Conservation (phyloP, 2,113 vertebrate species). For the Toxostoma redivivum region DNA sequence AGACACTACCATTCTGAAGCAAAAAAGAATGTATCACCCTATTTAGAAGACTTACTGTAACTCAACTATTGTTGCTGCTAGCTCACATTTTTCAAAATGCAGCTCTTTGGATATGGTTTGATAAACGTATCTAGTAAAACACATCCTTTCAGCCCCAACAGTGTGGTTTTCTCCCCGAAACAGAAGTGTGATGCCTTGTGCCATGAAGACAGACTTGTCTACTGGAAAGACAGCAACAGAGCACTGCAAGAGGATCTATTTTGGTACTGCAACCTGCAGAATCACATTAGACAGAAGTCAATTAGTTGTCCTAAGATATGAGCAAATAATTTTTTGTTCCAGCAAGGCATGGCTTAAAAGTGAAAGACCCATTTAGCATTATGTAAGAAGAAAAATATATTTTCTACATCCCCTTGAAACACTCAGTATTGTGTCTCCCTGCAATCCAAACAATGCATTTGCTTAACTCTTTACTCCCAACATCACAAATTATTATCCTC, state of each 20-base stretch:
- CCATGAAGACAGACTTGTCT: not conserved
- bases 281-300: not conserved
- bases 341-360: not conserved
- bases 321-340: not conserved
- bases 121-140: not conserved
- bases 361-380: not conserved
- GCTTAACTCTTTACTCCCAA: not conserved
- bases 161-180: not conserved
- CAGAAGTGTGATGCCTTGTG: not conserved
- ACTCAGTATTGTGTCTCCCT: not conserved
- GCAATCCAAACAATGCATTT: not conserved
- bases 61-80: not conserved
- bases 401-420: not conserved
- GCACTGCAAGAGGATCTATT: not conserved
- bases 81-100: not conserved
- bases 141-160: not conserved
- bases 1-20: not conserved
- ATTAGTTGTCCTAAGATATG: not conserved
- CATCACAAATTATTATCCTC: not conserved
- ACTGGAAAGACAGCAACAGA: not conserved
- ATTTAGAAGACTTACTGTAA: not conserved
- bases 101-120: not conserved
- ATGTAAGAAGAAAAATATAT: not conserved
- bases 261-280: fast-evolving
- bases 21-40: not conserved